These are phyloP conservation scores for Tiaroga cobitis DNA, from an alignment of 2,797 vertebrate species.

Conservation along the genomic window DNA sequence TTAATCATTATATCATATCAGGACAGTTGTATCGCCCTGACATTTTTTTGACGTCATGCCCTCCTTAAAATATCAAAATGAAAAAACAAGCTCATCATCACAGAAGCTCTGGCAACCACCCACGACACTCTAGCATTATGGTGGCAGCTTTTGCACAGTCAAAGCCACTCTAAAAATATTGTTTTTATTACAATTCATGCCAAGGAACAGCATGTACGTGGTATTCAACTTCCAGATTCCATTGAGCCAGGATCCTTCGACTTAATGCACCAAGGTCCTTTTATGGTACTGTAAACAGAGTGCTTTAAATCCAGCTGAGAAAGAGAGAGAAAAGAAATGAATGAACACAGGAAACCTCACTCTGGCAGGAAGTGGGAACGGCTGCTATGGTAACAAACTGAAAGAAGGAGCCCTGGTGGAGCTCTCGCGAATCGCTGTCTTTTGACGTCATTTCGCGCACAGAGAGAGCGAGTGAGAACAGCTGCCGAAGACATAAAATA, in stretches of 20 bases:
- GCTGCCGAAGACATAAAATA: conserved; percentile 69
- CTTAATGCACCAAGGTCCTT: conserved; percentile 74
- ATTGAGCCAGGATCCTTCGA: conserved; percentile 71
- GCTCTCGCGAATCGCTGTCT: conserved; percentile 66
- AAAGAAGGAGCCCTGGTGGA: conserved; percentile 75
- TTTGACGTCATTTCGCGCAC: conserved; percentile 83
- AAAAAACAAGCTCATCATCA: not conserved
- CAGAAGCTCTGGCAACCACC: conserved; percentile 19
- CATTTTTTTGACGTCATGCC: not conserved
- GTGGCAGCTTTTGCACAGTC: conserved; percentile 10
- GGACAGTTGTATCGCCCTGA: not conserved
- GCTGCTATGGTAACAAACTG: conserved; percentile 83
- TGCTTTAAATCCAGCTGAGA: conserved; percentile 68
- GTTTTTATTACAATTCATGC: conserved; percentile 2
- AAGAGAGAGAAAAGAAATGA: conserved; percentile 71
- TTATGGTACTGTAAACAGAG: conserved; percentile 81
- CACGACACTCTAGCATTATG: conserved; percentile 14
- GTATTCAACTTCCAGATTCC: conserved; percentile 61
- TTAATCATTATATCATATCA: not conserved
- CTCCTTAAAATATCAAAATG: not conserved
- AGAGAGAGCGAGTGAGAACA: conserved; percentile 66
- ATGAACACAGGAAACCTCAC: conserved; percentile 85
- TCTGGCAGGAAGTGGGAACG: conserved; percentile 82
- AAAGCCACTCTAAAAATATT: conserved; percentile 12
- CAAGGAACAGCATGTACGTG: conserved; percentile 15